Conservation (phyloP, 2,888 invertebrate species). For the Protula sp. region DNA sequence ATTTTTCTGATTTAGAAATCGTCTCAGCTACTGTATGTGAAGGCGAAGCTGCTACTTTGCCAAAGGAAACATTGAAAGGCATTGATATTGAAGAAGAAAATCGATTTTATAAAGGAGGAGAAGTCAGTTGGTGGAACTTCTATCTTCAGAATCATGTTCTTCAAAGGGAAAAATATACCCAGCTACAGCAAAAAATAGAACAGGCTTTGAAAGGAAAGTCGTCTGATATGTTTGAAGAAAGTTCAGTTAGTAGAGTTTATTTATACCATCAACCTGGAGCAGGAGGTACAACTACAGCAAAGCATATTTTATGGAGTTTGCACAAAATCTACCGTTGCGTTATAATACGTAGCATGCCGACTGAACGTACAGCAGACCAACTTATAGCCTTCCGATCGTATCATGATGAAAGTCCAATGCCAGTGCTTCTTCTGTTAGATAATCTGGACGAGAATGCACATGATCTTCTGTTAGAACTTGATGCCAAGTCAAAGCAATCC, state of each 20-base stretch:
- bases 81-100: neutral
- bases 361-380: constrained; percentile 26
- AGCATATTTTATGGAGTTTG: constrained; percentile 32
- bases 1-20: constrained; percentile 9
- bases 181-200: neutral
- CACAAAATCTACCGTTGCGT: constrained; percentile 28
- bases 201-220: neutral
- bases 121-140: constrained; percentile 37
- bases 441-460: constrained; percentile 17
- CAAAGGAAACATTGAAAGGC: neutral
- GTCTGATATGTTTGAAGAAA: constrained; percentile 14
- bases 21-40: constrained; percentile 12
- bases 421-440: constrained; percentile 30
- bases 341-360: constrained; percentile 26
- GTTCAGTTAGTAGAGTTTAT: constrained; percentile 23
- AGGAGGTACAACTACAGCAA: constrained; percentile 35
- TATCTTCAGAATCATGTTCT: constrained; percentile 28
- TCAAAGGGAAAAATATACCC: constrained; percentile 12
- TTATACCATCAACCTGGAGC: constrained; percentile 36
- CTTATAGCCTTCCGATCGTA: constrained; percentile 24
- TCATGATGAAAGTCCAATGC: constrained; percentile 27
- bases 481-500: constrained; percentile 13
- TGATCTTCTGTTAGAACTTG: constrained; percentile 13
- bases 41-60: constrained; percentile 1
- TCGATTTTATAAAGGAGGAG: constrained; percentile 24